Base-by-base conservation (phyloP, 2,113 vertebrate species). In the Terrapene triunguis region DNA sequence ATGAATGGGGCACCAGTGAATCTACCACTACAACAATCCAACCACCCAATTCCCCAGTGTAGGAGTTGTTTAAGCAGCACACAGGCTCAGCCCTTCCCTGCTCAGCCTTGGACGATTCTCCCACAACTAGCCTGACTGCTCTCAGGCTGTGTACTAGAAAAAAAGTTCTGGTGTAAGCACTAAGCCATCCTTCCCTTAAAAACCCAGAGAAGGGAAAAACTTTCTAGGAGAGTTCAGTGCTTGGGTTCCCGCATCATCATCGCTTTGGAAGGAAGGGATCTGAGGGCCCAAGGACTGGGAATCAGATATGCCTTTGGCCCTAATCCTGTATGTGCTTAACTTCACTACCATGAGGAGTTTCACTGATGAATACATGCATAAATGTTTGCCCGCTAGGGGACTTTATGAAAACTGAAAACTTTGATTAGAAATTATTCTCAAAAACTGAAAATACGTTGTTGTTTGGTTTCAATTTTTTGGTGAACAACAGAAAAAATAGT, bases 371-470 rank as follows among this genome's bases (percentile, higher is more conserved):
- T n/a, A 84, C 1, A 14, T 13, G 3, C 0, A 0, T 7, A 93
- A 47, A 4, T 0, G 25, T 21, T 76, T 24, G 35, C 89, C 84
- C 24, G 29, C 72, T 25, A 44, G 2, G 21, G 90, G 59, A 29
- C 6, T 59, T 76, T 76, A 12, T 62, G 62, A 25, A 51, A 21
- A 13, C 57, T 2, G 69, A 25, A 51, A 21, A 13, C 57, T 2
- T 0, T 0, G 1, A 3, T 35, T 6, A 2, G 27, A 1, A 3
- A 1, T 42, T 19, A 12, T 86, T 88, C 44, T 38, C 54, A n/a
- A 90, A 79, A 24, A 10, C 55, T 76, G 42, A 3, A 80, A 51
- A 17, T 65, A n/a, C 16, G 8, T 65, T 19, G 32, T n/a, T 9
- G 8, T 38, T 69, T 42, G 0, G 50, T 72, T 74, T 91, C 10